Conservation (phyloP, 2,113 vertebrate species). For the Dicaeum eximium region DNA sequence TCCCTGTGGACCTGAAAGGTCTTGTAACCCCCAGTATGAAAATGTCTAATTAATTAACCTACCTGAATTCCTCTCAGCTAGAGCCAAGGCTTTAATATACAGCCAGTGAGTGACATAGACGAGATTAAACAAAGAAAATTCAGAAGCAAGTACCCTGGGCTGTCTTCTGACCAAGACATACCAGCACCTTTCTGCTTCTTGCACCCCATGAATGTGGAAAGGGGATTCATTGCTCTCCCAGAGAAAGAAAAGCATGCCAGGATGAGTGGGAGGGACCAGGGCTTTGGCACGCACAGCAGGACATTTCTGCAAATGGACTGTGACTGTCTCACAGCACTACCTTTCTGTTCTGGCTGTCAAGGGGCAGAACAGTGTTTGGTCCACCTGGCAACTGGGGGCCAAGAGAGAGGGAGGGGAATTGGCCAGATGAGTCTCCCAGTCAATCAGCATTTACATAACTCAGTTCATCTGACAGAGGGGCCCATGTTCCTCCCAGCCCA, state of each 20-base stretch:
- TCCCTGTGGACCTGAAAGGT: not conserved
- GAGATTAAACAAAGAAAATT: not conserved
- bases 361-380: not conserved
- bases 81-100: not conserved
- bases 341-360: not conserved
- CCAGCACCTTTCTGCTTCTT: not conserved
- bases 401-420: not conserved
- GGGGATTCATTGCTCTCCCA: not conserved
- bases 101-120: not conserved
- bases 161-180: not conserved
- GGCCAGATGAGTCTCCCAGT: not conserved
- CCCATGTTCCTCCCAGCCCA: not conserved
- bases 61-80: not conserved
- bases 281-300: not conserved
- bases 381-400: not conserved
- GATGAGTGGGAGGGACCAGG: not conserved
- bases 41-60: constrained; percentile 41
- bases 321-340: not conserved
- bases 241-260: not conserved
- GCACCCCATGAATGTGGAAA: not conserved
- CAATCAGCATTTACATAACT: not conserved
- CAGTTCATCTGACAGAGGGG: not conserved
- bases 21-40: not conserved
- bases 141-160: not conserved
- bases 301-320: not conserved